Evolutionary conservation across 2,797 vertebrate genomes (phyloP).

Genomic region (Eutrigla gurnardus): DNA sequence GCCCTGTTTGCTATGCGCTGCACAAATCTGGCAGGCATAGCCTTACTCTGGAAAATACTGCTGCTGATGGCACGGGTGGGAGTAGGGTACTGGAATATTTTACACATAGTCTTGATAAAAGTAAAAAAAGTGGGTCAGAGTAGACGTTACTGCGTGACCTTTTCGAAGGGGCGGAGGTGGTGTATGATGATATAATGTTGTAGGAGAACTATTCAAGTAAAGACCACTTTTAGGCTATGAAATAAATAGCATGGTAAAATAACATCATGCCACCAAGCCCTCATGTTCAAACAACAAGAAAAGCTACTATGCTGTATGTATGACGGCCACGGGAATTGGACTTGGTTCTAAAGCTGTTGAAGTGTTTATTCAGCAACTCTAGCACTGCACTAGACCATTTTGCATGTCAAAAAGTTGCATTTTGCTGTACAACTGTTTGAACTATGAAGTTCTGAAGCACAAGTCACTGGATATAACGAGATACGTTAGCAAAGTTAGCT

Average conservation of each 20-base stretch:
- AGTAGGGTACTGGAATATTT: not conserved
- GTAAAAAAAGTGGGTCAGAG: constrained; percentile 19
- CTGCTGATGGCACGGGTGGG: constrained; percentile 23
- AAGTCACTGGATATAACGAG: too few relatives aligned
- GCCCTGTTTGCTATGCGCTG: constrained; percentile 55
- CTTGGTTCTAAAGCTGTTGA: too few relatives aligned
- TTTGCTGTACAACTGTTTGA: too few relatives aligned
- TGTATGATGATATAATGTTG: not conserved
- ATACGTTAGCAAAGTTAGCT: too few relatives aligned
- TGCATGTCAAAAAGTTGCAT: too few relatives aligned
- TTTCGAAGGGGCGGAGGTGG: not conserved
- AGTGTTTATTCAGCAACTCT: too few relatives aligned
- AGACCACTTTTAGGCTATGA: not conserved
- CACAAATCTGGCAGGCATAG: constrained; percentile 51
- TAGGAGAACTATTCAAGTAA: not conserved
- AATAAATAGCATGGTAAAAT: not conserved
- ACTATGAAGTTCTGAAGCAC: too few relatives aligned
- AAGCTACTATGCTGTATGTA: too few relatives aligned
- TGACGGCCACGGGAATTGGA: too few relatives aligned
- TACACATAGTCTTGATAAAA: not conserved
- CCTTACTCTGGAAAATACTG: constrained; percentile 32
- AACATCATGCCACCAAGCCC: not conserved
- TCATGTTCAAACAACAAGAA: not conserved
- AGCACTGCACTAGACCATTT: too few relatives aligned
- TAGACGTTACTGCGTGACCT: not conserved